Conservation (phyloP, 2,888 invertebrate species). For the Stegana nigrithorax region DNA sequence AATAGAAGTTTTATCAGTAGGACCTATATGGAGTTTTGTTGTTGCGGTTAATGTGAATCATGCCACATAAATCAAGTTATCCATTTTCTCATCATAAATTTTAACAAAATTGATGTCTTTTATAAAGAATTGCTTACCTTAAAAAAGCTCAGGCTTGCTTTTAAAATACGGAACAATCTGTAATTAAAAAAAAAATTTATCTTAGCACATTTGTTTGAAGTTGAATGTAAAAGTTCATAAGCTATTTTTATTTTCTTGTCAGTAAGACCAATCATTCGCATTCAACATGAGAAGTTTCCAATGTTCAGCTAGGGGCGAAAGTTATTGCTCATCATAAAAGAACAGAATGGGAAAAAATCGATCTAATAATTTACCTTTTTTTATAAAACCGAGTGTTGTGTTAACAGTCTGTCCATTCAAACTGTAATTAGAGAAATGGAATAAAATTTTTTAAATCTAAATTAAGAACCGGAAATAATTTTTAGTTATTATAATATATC, state of each 20-base stretch:
- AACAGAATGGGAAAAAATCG: not conserved
- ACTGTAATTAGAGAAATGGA: too few relatives aligned
- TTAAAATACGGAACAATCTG: too few relatives aligned
- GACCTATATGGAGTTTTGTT: conserved; percentile 47
- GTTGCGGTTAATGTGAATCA: conserved; percentile 49
- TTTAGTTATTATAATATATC: too few relatives aligned
- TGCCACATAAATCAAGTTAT: conserved; percentile 43
- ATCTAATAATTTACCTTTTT: conserved; percentile 5
- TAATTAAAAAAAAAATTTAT: not conserved
- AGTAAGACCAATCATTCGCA: conserved; percentile 65
- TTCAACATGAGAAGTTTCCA: conserved; percentile 56
- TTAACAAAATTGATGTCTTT: not conserved
- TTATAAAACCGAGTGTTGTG: not conserved
- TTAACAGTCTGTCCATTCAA: too few relatives aligned
- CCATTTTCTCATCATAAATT: conserved; percentile 45
- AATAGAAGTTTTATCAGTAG: conserved; percentile 34
- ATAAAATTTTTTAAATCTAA: too few relatives aligned
- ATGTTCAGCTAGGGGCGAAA: conserved; percentile 65
- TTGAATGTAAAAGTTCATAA: not conserved
- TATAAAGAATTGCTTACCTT: too few relatives aligned
- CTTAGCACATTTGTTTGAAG: not conserved
- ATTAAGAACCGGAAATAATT: too few relatives aligned
- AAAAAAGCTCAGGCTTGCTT: not conserved
- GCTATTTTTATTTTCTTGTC: conserved; percentile 31
- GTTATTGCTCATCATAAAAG: conserved; percentile 52